phyloP scores from a whole-genome alignment of 1,140 invertebrate genomes.

The Acromyrmex echinatior region DNA sequence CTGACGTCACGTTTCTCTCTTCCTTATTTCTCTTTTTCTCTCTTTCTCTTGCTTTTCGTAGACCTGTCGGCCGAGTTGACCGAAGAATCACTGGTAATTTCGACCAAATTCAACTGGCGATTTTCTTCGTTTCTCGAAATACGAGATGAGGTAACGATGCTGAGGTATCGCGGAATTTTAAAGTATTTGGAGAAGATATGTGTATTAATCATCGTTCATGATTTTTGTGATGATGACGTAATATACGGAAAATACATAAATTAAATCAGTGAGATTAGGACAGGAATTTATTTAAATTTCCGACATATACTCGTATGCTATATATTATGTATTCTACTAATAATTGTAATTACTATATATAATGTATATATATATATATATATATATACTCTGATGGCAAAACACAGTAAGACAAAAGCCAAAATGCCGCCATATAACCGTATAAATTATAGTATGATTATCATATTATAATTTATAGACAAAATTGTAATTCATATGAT shows the following conservation, averaged over 20 bases:
- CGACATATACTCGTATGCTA: no score
- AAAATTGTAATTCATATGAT: background rate
- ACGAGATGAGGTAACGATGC: background rate
- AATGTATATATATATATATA: no score
- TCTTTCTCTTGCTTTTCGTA: background rate
- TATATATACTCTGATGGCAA: no score
- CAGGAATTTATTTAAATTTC: background rate
- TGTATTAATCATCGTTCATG: conserved; percentile 2
- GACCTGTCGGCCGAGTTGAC: background rate
- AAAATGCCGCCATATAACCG: no score
- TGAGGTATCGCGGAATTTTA: background rate
- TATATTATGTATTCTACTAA: background rate
- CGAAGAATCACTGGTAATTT: conserved; percentile 33
- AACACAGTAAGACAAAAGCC: no score
- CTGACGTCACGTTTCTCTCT: conserved; percentile 52
- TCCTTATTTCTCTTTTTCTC: background rate
- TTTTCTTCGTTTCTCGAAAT: conserved; percentile 10
- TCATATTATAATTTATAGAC: background rate
- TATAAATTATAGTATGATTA: background rate
- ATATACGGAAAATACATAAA: background rate
- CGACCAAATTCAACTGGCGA: background rate
- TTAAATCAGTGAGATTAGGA: background rate
- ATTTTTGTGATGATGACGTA: background rate
- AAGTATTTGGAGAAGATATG: background rate
- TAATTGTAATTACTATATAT: background rate